Conservation (phyloP, 2,888 invertebrate species). For the Epirrhoe tristata region DNA sequence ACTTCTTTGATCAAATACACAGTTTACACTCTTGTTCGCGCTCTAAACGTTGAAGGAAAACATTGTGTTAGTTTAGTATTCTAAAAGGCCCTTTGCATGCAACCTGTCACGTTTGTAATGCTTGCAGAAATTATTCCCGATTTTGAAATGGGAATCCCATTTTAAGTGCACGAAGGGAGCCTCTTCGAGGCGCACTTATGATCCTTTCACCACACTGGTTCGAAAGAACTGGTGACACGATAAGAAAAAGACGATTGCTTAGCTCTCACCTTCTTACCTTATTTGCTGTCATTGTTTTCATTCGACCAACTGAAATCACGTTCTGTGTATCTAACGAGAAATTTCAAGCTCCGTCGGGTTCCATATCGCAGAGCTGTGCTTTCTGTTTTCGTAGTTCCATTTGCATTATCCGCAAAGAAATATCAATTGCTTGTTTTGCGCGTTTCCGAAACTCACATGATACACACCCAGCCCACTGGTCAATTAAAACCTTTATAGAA, state of each 20-base stretch:
- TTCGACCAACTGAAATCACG: conserved; percentile 45
- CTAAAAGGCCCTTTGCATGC: too few species aligned
- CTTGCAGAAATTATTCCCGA: too few species aligned
- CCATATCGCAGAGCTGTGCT: conserved; percentile 47
- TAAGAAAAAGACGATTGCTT: too few species aligned
- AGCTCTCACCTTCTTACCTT: conserved; percentile 37
- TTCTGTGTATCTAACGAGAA: conserved; percentile 57
- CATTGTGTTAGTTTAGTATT: too few species aligned
- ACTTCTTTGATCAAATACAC: conserved; percentile 29
- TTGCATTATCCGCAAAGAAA: conserved; percentile 42
- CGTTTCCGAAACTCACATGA: conserved; percentile 15
- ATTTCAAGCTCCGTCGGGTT: conserved; percentile 53
- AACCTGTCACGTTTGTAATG: too few species aligned
- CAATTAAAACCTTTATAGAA: conserved; percentile 19
- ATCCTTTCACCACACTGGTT: too few species aligned
- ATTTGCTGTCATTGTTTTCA: conserved; percentile 47
- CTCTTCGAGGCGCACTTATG: too few species aligned
- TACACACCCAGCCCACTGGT: neutral
- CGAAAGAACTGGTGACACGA: too few species aligned
- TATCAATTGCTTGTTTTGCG: conserved; percentile 43
- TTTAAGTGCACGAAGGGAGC: too few species aligned
- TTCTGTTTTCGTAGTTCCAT: conserved; percentile 57
- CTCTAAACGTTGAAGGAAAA: neutral
- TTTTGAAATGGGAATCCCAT: too few species aligned
- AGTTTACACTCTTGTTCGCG: neutral